These are phyloP conservation scores for Pseudomyrmex gracilis DNA, from an alignment of 1,140 invertebrate species.

Conservation along the genomic window DNA sequence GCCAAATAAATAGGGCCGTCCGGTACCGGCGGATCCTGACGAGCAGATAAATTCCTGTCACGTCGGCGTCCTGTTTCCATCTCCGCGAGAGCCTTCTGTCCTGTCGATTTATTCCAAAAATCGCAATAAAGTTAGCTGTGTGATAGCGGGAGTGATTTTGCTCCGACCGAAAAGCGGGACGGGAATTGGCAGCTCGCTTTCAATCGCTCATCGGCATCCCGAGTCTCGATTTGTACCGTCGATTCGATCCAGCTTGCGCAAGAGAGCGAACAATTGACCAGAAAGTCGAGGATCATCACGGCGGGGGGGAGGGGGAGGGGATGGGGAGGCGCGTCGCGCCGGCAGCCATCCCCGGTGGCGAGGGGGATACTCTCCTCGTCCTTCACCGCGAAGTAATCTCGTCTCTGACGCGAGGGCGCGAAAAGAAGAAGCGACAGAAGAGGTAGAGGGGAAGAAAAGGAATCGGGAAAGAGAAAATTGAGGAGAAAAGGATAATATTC, in stretches of 20 bases:
- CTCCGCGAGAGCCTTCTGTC: conserved; percentile 35
- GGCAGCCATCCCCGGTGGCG: neutral
- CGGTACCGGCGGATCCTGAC: conserved; percentile 34
- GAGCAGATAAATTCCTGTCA: conserved; percentile 61
- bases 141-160: conserved; percentile 55
- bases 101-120: conserved; percentile 57
- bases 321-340: neutral
- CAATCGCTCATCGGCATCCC: conserved; percentile 17
- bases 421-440: conserved; percentile 38
- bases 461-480: conserved; percentile 31
- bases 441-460: neutral
- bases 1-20: conserved; percentile 56
- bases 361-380: conserved; percentile 50
- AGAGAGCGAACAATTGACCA: conserved; percentile 50
- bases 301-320: too few species aligned
- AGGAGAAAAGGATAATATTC: conserved; percentile 47
- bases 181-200: conserved; percentile 40
- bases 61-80: conserved; percentile 44
- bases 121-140: conserved; percentile 55
- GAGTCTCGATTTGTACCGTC: conserved; percentile 46
- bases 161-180: neutral
- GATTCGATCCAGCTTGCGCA: conserved; percentile 38
- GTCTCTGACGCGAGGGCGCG: conserved; percentile 44
- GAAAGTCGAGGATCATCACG: conserved; percentile 46
- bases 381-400: conserved; percentile 57